Evolutionary conservation across 2,888 invertebrate species (phyloP).

Genomic region (Syritta pipiens): DNA sequence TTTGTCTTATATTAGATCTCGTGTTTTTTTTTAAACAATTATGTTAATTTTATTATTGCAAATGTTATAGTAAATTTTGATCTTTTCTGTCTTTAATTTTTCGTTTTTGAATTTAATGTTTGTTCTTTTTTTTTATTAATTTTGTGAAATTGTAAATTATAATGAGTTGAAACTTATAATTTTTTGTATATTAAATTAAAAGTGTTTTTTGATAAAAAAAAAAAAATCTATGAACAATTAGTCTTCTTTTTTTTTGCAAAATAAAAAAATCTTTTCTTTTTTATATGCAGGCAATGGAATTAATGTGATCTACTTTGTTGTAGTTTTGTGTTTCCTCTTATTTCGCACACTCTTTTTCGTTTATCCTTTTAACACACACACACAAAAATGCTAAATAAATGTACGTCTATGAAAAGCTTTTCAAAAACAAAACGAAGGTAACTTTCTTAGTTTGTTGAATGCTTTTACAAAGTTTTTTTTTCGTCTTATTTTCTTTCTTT

Average conservation of each 20-base stretch:
- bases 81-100: conserved; percentile 19
- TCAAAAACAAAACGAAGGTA: conserved; percentile 2
- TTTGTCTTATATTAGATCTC: conserved; percentile 57
- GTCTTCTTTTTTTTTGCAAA: conserved; percentile 28
- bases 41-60: conserved; percentile 49
- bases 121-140: conserved; percentile 32
- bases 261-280: conserved; percentile 20
- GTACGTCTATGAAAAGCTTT: conserved; percentile 31
- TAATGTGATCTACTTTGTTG: conserved; percentile 47
- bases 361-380: neutral
- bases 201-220: conserved; percentile 29
- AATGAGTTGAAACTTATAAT: conserved; percentile 25
- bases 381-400: too few relatives aligned
- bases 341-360: conserved; percentile 5
- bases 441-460: conserved; percentile 44
- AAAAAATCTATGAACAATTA: conserved; percentile 1
- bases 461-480: conserved; percentile 63
- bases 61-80: conserved; percentile 34
- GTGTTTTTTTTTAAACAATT: conserved; percentile 53
- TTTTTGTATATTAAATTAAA: conserved; percentile 51
- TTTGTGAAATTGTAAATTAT: conserved; percentile 43
- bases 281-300: conserved; percentile 43
- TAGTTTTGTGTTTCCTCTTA: conserved; percentile 38
- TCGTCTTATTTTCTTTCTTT: conserved; percentile 4
- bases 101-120: conserved; percentile 37